These are phyloP conservation scores for Oenanthe oenanthe DNA, from an alignment of 2,113 vertebrate species.

Conservation along the genomic window DNA sequence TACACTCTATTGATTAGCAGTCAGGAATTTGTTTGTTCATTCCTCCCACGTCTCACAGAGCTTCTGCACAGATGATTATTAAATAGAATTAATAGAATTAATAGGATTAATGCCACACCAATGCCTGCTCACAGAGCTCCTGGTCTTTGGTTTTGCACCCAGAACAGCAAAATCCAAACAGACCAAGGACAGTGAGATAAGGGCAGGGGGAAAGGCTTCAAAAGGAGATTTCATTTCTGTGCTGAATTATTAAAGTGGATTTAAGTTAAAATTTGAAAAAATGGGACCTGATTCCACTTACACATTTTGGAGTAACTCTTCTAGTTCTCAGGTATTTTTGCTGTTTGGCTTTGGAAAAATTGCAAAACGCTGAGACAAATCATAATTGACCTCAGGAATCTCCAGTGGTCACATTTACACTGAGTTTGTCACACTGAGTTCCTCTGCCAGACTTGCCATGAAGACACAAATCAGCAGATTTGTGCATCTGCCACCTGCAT, in stretches of 20 bases:
- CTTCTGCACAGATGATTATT: background rate
- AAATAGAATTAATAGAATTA: background rate
- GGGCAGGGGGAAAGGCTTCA: background rate
- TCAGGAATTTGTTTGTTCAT: background rate
- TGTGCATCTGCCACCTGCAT: accelerated
- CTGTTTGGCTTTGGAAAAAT: background rate
- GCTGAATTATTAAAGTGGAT: background rate
- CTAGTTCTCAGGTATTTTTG: background rate
- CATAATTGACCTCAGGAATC: background rate
- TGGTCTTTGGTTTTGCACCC: background rate
- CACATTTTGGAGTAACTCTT: background rate
- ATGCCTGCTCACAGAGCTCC: background rate
- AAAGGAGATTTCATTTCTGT: background rate
- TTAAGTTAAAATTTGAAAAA: background rate
- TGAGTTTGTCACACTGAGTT: background rate
- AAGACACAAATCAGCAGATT: background rate
- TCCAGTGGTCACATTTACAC: background rate
- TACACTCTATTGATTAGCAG: background rate
- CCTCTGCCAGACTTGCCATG: background rate
- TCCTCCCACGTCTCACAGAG: background rate
- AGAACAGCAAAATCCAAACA: background rate
- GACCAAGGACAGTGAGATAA: background rate
- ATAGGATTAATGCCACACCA: background rate
- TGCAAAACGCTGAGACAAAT: background rate
- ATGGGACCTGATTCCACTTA: background rate